Conservation (phyloP, 2,113 vertebrate species). For the Pomatorhinus ruficollis region DNA sequence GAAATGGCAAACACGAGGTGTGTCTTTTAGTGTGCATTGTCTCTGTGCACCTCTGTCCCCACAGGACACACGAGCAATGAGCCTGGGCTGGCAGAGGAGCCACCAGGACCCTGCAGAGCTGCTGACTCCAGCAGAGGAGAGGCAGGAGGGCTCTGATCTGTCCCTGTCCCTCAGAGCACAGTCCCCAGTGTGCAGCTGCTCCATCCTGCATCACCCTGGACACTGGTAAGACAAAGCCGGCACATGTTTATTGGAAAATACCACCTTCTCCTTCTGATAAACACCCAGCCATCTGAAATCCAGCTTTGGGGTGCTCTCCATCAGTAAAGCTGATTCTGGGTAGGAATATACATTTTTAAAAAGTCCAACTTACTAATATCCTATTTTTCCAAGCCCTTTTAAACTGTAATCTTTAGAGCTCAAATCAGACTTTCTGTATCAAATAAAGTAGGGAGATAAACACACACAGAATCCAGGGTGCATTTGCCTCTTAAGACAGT, state of each 20-base stretch:
- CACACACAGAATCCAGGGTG: background rate
- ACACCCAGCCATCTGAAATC: background rate
- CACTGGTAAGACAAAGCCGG: background rate
- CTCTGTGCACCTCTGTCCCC: background rate
- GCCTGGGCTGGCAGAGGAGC: background rate
- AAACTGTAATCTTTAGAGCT: background rate
- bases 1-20: background rate
- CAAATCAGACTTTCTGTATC: background rate
- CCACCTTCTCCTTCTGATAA: background rate
- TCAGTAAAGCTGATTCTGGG: background rate
- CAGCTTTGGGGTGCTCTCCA: background rate
- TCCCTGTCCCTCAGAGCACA: background rate
- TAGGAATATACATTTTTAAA: background rate
- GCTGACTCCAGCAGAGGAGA: background rate
- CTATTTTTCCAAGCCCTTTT: background rate
- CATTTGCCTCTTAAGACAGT: background rate
- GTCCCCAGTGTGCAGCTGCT: background rate
- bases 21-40: rapidly evolving
- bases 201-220: background rate
- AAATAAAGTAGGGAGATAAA: background rate
- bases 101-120: background rate
- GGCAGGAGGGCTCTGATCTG: background rate
- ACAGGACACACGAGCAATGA: rapidly evolving
- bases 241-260: background rate
- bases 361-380: background rate